Evolutionary conservation across 2,888 invertebrate species (phyloP).

Genomic region (Drosophila prolongata): DNA sequence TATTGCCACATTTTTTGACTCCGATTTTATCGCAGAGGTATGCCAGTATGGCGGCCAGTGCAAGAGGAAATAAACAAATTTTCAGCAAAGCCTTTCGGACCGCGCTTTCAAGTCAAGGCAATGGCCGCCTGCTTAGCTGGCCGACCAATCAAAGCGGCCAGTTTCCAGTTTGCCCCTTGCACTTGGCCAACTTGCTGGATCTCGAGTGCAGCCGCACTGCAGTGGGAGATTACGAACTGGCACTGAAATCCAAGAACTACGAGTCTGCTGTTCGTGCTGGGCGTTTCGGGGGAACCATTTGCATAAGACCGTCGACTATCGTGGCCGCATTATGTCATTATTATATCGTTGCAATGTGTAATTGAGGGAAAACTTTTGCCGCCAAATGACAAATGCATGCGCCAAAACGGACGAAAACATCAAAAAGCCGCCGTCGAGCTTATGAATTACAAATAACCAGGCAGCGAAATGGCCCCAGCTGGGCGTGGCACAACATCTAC

Average conservation of each 20-base stretch:
- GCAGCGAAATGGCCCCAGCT: constrained; percentile 38
- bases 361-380: constrained; percentile 77
- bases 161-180: constrained; percentile 59
- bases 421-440: constrained; percentile 74
- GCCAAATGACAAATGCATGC: constrained; percentile 76
- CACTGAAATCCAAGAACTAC: constrained; percentile 20
- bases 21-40: background rate
- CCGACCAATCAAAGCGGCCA: constrained; percentile 71
- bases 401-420: constrained; percentile 52
- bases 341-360: constrained; percentile 79
- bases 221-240: constrained; percentile 15
- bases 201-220: constrained; percentile 13
- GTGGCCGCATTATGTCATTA: constrained; percentile 75
- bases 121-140: constrained; percentile 56
- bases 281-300: constrained; percentile 12
- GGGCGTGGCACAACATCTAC: constrained; percentile 74
- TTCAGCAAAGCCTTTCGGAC: constrained; percentile 41
- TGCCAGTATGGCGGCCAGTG: constrained; percentile 32
- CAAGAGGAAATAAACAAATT: constrained; percentile 53
- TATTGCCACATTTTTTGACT: background rate
- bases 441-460: constrained; percentile 76
- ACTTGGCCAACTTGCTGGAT: constrained; percentile 21
- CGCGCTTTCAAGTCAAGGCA: constrained; percentile 48
- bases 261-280: constrained; percentile 17
- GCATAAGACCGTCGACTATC: constrained; percentile 18